Evolutionary conservation across 2,888 invertebrate species (phyloP).

Genomic region (Odontothrips loti): DNA sequence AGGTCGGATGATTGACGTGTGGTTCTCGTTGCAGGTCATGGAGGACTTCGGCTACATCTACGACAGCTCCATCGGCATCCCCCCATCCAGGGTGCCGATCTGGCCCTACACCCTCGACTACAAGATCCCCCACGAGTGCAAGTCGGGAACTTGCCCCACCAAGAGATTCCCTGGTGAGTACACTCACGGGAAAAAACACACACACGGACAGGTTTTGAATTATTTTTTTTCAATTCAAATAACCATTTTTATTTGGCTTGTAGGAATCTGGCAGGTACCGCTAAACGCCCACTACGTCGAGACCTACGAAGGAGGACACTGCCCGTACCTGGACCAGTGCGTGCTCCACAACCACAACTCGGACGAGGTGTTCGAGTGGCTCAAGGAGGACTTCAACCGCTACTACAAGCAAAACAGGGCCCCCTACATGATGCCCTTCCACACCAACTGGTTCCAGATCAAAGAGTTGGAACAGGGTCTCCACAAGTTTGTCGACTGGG

Average conservation of each 20-base stretch:
- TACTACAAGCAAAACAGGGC: conserved; percentile 83
- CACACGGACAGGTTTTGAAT: too few relatives aligned
- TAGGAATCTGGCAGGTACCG: conserved; percentile 88
- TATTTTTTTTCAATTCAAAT: too few relatives aligned
- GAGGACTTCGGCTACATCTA: conserved; percentile 90
- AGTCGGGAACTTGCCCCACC: conserved; percentile 85
- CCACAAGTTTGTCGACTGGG: conserved; percentile 81
- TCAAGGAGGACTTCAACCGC: conserved; percentile 81
- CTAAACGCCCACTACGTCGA: conserved; percentile 85
- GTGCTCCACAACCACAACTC: conserved; percentile 83
- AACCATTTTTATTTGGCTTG: conserved; percentile 37
- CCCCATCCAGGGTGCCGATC: conserved; percentile 71
- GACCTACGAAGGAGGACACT: conserved; percentile 85
- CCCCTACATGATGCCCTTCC: conserved; percentile 93
- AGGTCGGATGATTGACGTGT: too few relatives aligned
- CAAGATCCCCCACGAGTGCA: conserved; percentile 89
- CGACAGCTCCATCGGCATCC: conserved; percentile 86
- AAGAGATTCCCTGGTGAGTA: conserved; percentile 75
- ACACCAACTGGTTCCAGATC: conserved; percentile 94
- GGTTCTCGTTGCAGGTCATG: conserved; percentile 58
- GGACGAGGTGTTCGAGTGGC: conserved; percentile 77
- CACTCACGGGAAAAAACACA: background rate
- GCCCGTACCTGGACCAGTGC: conserved; percentile 87
- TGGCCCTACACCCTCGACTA: conserved; percentile 95
- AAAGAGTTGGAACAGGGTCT: conserved; percentile 76